Evolutionary conservation across 2,888 invertebrate genomes (phyloP).

Genomic region (Rhodophaea formosa): DNA sequence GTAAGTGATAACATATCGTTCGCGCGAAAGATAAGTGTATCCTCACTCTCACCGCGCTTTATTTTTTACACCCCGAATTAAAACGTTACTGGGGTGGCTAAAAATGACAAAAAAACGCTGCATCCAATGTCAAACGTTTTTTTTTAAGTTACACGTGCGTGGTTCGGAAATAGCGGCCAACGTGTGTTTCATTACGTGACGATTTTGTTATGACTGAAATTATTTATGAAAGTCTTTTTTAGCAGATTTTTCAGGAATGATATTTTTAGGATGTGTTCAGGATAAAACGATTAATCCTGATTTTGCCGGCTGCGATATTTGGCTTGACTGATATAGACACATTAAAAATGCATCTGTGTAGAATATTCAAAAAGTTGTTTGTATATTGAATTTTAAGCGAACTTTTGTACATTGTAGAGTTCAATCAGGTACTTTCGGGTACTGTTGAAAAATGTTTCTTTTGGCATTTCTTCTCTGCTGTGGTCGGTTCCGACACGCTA

Average conservation of each 20-base stretch:
- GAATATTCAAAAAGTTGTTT: too few relatives aligned
- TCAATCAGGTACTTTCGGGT: too few relatives aligned
- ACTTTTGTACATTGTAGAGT: too few relatives aligned
- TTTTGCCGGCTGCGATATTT: neutral
- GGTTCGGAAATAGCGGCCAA: conserved; percentile 58
- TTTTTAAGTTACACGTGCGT: conserved; percentile 33
- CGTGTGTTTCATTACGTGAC: conserved; percentile 76
- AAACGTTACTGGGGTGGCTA: conserved; percentile 50
- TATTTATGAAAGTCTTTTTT: conserved; percentile 54
- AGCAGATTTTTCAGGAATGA: conserved; percentile 10
- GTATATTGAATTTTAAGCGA: too few relatives aligned
- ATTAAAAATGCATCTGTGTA: too few relatives aligned
- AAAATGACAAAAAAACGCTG: conserved; percentile 34
- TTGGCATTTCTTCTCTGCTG: too few relatives aligned
- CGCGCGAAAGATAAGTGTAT: conserved; percentile 73
- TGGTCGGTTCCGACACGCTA: too few relatives aligned
- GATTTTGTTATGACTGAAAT: conserved; percentile 77
- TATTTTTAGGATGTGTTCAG: conserved; percentile 9
- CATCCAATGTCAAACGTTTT: conserved; percentile 47
- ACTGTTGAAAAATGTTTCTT: too few relatives aligned
- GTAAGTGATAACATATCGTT: conserved; percentile 69
- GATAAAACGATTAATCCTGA: conserved; percentile 3
- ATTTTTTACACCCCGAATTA: conserved; percentile 57
- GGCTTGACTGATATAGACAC: neutral
- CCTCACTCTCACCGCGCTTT: conserved; percentile 35